Percentiles rank a stretch among this genome's conserved stretches.
These are phyloP conservation scores for Tonatia bakeri DNA, from an alignment of 2,113 vertebrate genomes.

Conservation along the genomic window DNA sequence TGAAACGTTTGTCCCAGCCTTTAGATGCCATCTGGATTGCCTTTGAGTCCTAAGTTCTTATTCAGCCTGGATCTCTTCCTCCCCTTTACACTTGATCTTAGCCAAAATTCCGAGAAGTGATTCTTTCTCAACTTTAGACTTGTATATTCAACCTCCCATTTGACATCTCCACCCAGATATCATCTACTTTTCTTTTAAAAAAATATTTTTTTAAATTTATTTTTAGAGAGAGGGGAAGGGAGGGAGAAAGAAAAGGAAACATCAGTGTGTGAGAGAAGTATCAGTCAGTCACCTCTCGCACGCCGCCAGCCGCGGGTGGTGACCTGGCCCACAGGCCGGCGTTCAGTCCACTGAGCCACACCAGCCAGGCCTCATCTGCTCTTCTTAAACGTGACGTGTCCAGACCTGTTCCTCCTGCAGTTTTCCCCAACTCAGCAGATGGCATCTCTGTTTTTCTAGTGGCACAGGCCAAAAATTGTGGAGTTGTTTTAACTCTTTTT, in stretches of 20 bases:
- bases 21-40: not conserved
- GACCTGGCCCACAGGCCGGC: too few relatives aligned
- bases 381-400: not conserved
- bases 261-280: too few relatives aligned
- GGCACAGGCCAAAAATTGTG: not conserved
- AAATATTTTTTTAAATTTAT: too few relatives aligned
- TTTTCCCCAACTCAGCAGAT: not conserved
- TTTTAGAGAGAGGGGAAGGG: too few relatives aligned
- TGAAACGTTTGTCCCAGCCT: not conserved
- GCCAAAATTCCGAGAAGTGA: too few relatives aligned
- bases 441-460: not conserved
- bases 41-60: not conserved
- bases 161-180: not conserved
- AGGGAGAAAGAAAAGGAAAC: too few relatives aligned
- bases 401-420: not conserved
- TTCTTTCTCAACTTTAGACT: not conserved
- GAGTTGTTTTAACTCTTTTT: not conserved
- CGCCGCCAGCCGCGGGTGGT: too few relatives aligned
- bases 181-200: not conserved
- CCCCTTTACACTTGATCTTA: not conserved
- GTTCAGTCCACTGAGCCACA: too few relatives aligned
- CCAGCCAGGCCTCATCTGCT: too few relatives aligned
- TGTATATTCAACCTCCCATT: not conserved
- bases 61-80: not conserved
- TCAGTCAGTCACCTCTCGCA: too few relatives aligned